A percentile compares a stretch with the other conserved stretches of the same genome.
phyloP scores from a whole-genome alignment of 23 tunicate species.

The Diplosoma virens region DNA sequence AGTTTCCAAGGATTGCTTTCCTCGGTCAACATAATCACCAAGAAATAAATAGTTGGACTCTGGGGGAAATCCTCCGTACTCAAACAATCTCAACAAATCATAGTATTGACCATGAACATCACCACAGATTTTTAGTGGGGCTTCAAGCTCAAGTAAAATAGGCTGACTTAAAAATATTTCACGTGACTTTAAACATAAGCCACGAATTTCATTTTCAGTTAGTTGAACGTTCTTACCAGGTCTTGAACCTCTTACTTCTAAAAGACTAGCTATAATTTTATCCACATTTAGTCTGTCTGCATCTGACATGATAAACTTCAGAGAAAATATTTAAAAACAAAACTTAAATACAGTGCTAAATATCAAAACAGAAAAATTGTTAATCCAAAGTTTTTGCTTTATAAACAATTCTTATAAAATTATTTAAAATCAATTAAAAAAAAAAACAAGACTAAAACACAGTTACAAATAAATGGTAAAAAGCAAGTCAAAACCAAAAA shows the following conservation, averaged over 20 bases:
- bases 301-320: no score
- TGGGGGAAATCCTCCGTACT: constrained; percentile 98
- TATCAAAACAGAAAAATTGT: no score
- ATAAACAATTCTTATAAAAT: no score
- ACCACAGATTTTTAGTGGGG: constrained; percentile 99
- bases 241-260: constrained; percentile 98
- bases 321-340: no score
- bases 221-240: constrained; percentile 99
- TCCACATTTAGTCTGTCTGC: constrained; percentile 92
- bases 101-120: constrained; percentile 99
- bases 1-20: constrained; percentile 98
- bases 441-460: no score
- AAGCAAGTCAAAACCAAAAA: no score
- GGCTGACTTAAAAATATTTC: constrained; percentile 98
- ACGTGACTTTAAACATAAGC: constrained; percentile 86
- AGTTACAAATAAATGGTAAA: no score
- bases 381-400: no score
- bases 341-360: no score
- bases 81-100: constrained; percentile 91
- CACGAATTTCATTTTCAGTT: constrained; percentile 91
- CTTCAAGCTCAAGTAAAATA: constrained; percentile 94
- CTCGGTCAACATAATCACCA: constrained; percentile 99
- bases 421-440: no score
- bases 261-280: constrained; percentile 82
- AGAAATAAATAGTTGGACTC: constrained; percentile 95